Base-by-base conservation (phyloP, 2,113 vertebrate genomes). In the Bucco capensis region DNA sequence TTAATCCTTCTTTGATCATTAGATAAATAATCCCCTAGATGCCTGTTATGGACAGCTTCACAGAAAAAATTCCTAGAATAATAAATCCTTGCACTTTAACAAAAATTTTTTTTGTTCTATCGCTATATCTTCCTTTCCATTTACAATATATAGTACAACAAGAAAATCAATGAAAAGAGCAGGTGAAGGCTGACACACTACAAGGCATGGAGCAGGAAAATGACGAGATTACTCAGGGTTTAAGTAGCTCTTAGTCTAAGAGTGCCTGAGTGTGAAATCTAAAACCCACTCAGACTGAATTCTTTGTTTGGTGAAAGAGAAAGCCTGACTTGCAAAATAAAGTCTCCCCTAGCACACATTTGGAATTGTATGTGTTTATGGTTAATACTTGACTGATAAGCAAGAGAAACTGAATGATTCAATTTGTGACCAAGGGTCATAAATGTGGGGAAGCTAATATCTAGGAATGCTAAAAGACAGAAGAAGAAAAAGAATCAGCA, bases 391-490 rank as follows among this genome's bases (percentile, higher is more conserved):
- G 19, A 7, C 5, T 31, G 40, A 38, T 38, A 73, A 58, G 21
- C 19, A 30, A 16, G 18, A 65, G 30, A 53, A 17, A 42, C 31
- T 31, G n/a, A 62, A n/a, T 57, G 37, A 69, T 37, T 53, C 50
- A 44, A 23, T 49, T 67, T 78, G 33, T 44, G 66, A 73, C 19
- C 40, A 33, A 25, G 14, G 27, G 15, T 54, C 2, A 2, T 27
- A n/a, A 60, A 19, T 0, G 0, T 30, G 9, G 40, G 31, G 37
- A 77, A 31, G 37, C 24, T 31, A 25, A 2, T 30, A 31, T 9
- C 11, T 35, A 13, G 27, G 24, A 66, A 64, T 44, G 31, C 31
- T 82, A 22, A 87, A 62, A 84, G 61, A 19, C 14, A 70, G 27
- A 58, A 65, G 27, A 6, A 17, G 37, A 58, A 35, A 37, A 22